phyloP scores from a whole-genome alignment of 2,113 vertebrate genomes.

The Poecilia latipinna region DNA sequence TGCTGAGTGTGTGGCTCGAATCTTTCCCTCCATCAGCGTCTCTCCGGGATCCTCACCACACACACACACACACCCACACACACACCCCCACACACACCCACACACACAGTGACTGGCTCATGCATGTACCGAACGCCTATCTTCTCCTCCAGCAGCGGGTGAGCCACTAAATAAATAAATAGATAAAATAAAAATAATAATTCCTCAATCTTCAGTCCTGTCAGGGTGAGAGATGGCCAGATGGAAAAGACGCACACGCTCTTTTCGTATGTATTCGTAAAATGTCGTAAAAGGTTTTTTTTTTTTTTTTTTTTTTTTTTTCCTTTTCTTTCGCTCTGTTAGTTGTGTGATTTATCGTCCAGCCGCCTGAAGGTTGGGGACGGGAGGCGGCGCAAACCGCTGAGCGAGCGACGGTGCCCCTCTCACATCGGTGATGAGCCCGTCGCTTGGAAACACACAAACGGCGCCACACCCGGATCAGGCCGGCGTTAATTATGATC shows the following conservation, averaged over 20 bases:
- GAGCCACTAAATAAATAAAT: slow-evolving; percentile 14
- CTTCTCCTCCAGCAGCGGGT: slow-evolving; percentile 21
- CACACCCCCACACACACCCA: no score
- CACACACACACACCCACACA: no score
- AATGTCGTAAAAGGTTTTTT: slow-evolving; percentile 24
- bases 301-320: not conserved
- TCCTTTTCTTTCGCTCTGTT: slow-evolving; percentile 44
- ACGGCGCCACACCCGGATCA: slow-evolving; percentile 32
- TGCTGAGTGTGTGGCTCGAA: slow-evolving; percentile 5
- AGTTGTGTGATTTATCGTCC: slow-evolving; percentile 58
- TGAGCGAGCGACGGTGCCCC: slow-evolving; percentile 19
- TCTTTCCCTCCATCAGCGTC: not conserved
- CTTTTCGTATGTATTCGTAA: slow-evolving; percentile 67
- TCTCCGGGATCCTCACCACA: not conserved
- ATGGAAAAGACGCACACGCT: slow-evolving; percentile 36
- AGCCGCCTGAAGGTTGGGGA: slow-evolving; percentile 43
- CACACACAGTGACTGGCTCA: slow-evolving; percentile 8
- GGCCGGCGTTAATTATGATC: slow-evolving; percentile 18
- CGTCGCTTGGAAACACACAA: slow-evolving; percentile 2
- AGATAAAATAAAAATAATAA: not conserved
- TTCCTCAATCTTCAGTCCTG: slow-evolving; percentile 47
- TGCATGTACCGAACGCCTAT: slow-evolving; percentile 5
- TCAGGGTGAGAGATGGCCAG: slow-evolving; percentile 23
- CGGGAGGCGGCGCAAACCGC: slow-evolving; percentile 4
- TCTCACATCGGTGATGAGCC: slow-evolving; percentile 18